Evolutionary conservation across 1,140 invertebrate genomes (phyloP).

Genomic region (Littorina saxatilis): DNA sequence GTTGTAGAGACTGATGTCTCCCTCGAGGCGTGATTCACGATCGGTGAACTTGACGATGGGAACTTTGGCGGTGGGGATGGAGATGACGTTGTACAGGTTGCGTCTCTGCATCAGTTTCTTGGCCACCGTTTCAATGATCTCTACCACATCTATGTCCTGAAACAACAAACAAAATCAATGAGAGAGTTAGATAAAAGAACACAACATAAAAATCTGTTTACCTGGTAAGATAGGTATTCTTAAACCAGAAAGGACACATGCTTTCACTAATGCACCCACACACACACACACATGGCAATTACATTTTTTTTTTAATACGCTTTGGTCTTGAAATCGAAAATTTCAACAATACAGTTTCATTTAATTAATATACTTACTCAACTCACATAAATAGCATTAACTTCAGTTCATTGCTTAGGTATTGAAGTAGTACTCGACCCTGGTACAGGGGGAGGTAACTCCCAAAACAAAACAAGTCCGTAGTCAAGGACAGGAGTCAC

Average conservation of each 20-base stretch:
- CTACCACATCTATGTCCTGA: conserved; percentile 73
- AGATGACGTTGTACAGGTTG: conserved; percentile 75
- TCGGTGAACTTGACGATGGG: conserved; percentile 82
- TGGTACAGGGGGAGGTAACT: too few species aligned
- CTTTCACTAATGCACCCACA: conserved; percentile 3
- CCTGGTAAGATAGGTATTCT: background rate
- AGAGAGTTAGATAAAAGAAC: background rate
- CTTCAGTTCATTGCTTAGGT: too few species aligned
- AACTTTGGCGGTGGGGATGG: conserved; percentile 82
- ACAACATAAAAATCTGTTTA: background rate
- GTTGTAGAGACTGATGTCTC: conserved; percentile 82
- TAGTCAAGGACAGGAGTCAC: too few species aligned
- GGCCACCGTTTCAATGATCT: conserved; percentile 76
- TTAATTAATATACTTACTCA: too few species aligned
- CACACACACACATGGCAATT: conserved; percentile 14
- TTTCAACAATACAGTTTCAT: too few species aligned
- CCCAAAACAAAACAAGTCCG: too few species aligned
- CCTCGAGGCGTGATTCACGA: conserved; percentile 76
- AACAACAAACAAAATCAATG: conserved; percentile 31
- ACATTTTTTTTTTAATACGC: background rate
- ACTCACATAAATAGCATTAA: too few species aligned
- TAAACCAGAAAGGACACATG: too few species aligned
- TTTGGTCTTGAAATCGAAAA: too few species aligned
- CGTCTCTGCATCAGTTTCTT: conserved; percentile 73
- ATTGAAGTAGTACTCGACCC: too few species aligned